Percentiles rank a stretch among this genome's conserved stretches.
Evolutionary conservation across 2,888 invertebrate genomes (phyloP).

Genomic region (Harpalus rufipes): DNA sequence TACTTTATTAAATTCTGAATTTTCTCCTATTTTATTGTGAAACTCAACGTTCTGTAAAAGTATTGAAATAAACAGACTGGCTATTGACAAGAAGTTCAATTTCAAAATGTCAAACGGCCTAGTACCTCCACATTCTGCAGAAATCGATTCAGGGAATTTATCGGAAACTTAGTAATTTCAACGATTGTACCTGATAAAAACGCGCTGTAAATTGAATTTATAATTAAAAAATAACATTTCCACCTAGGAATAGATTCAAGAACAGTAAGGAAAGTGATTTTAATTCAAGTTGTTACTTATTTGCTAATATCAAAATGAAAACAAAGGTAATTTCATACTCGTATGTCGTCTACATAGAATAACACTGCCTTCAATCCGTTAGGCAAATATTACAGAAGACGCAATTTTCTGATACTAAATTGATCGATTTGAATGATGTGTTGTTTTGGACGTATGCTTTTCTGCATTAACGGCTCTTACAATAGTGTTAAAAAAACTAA

Average conservation of each 20-base stretch:
- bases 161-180: conserved; percentile 40
- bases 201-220: conserved; percentile 38
- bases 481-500: too few species aligned
- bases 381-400: too few species aligned
- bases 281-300: neutral
- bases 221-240: conserved; percentile 47
- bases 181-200: conserved; percentile 38
- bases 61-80: conserved; percentile 50
- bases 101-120: conserved; percentile 41
- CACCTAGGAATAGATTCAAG: neutral
- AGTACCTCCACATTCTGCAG: neutral
- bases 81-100: conserved; percentile 52
- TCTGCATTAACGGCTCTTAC: too few species aligned
- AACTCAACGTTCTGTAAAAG: conserved; percentile 28
- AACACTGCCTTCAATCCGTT: too few species aligned
- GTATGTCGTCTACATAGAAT: too few species aligned
- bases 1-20: conserved; percentile 29
- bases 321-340: too few species aligned
- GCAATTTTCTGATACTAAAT: too few species aligned
- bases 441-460: too few species aligned
- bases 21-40: neutral
- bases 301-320: too few species aligned
- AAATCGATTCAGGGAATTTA: conserved; percentile 44
- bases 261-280: neutral
- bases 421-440: too few species aligned